Base-by-base conservation (phyloP, 2,888 invertebrate genomes). In the Drosophila affinis region DNA sequence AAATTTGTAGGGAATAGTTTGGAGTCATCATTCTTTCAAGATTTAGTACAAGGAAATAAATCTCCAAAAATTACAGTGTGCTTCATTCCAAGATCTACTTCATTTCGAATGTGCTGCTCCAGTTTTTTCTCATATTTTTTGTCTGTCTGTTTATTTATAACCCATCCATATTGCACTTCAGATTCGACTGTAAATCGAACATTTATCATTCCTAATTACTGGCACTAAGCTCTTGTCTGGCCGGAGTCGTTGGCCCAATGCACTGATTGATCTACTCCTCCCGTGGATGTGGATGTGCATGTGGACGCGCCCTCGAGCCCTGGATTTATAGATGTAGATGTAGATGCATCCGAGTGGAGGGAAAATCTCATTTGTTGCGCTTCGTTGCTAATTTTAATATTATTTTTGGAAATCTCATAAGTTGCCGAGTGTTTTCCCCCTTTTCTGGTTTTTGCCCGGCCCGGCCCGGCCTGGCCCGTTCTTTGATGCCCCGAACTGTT, bases 301-400 rank as follows among this genome's bases (percentile, higher is more conserved):
- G 51, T 67, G 65, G 10, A 32, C 12, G 32, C 10, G 39, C 72
- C 34, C 32, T 18, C 67, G 59, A 24, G 24, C 48, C 54, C 54
- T 61, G 72, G 62, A 58, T 73, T 73, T 71, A 71, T 71, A 45
- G 48, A 7, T 44, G 52, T 21, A 21, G 21, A 21, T 21, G 21
- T 21, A 21, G 21, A 21, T 21, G 39, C 58, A 47, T 49, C 70
- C 59, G 70, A 65, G 67, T 21, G 67, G 53, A 63, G 62, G 73
- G 73, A 57, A 44, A 57, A 71, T 77, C 76, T 85, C 88, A 85
- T 89, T 85, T 85, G 86, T 76, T 82, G 76, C 88, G 85, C 88
- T 82, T 82, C 80, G 78, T 87, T 85, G 89, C 85, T 85, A 78
- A 85, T 89, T 89, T 85, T 89, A 78, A 87, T 87, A 89, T 85